phyloP scores from a whole-genome alignment of 2,797 vertebrate species.

The Chloroceryle amazona region DNA sequence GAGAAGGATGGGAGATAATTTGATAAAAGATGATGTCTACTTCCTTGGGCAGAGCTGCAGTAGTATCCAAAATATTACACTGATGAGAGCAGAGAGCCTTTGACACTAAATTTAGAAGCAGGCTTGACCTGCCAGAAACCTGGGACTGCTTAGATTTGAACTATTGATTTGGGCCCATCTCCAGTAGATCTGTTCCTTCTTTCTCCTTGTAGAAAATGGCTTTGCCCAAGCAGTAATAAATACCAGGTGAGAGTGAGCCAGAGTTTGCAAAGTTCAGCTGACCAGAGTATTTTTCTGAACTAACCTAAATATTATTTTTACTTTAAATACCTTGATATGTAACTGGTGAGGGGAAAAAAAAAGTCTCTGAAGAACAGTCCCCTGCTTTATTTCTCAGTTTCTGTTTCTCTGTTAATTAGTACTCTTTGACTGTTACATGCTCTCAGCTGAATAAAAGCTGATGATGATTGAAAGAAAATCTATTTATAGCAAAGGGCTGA shows the following conservation, averaged over 20 bases:
- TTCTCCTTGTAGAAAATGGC: neutral
- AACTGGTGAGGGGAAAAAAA: neutral
- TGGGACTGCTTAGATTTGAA: neutral
- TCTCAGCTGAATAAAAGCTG: constrained; percentile 31
- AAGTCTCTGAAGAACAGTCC: neutral
- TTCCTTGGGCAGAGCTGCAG: neutral
- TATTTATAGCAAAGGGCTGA: constrained; percentile 41
- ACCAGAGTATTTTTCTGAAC: neutral
- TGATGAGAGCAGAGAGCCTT: neutral
- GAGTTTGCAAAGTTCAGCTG: neutral
- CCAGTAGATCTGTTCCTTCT: neutral
- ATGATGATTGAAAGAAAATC: constrained; percentile 32
- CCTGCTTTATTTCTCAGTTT: neutral
- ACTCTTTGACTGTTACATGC: neutral
- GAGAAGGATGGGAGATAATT: neutral
- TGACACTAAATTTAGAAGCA: neutral
- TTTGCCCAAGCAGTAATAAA: neutral
- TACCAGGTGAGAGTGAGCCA: neutral
- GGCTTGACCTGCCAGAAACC: neutral
- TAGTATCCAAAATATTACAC: neutral
- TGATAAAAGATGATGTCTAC: neutral
- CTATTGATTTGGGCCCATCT: neutral
- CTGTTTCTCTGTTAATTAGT: constrained; percentile 12
- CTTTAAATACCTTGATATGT: neutral
- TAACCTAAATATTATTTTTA: neutral